phyloP scores from a whole-genome alignment of 2,113 vertebrate species.

The Brevimyrus niger region DNA sequence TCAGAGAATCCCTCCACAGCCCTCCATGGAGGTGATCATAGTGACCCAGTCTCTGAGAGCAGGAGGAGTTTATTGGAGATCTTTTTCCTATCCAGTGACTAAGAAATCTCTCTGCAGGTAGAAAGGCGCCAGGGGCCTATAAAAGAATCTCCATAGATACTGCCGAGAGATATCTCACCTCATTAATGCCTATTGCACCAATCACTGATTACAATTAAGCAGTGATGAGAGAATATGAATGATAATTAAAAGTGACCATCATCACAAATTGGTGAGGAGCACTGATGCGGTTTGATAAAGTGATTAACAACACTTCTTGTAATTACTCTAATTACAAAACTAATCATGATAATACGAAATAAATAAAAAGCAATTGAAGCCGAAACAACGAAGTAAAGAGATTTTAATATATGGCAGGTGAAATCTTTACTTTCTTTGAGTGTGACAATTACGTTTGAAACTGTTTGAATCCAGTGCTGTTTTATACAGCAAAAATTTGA shows the following conservation, averaged over 20 bases:
- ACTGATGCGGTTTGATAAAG: background rate
- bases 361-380: background rate
- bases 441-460: background rate
- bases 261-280: background rate
- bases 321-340: slow-evolving; percentile 6
- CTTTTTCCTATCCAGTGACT: background rate
- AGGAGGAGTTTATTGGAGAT: background rate
- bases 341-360: background rate
- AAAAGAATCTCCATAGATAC: background rate
- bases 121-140: background rate
- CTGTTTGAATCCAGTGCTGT: background rate
- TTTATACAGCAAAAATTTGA: background rate
- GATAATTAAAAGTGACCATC: slow-evolving; percentile 3
- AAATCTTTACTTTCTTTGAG: background rate
- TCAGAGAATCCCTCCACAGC: background rate
- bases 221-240: background rate
- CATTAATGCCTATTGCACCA: background rate
- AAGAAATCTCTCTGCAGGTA: background rate
- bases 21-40: background rate
- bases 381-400: background rate
- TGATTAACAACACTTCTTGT: background rate
- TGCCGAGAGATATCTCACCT: background rate
- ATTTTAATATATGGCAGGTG: background rate
- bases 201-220: background rate
- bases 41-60: background rate